phyloP scores from a whole-genome alignment of 2,113 vertebrate genomes.

The Tringa solitaria region DNA sequence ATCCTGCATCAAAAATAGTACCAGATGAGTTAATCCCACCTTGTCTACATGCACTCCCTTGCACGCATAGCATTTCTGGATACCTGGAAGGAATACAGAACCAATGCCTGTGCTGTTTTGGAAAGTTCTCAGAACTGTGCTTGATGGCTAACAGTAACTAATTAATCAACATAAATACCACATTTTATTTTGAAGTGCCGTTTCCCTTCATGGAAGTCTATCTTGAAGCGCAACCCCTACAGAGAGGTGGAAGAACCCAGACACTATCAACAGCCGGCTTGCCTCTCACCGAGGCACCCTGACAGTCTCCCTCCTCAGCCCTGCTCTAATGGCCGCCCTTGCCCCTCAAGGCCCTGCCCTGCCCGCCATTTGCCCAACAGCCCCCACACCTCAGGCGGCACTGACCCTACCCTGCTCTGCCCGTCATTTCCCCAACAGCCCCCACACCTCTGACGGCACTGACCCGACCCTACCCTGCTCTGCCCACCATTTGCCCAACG shows the following conservation, averaged over 20 bases:
- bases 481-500: neutral
- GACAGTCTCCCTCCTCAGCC: neutral
- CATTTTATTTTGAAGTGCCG: neutral
- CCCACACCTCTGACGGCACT: too few relatives aligned
- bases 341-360: too few relatives aligned
- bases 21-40: neutral
- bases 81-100: neutral
- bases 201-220: neutral
- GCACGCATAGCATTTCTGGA: neutral
- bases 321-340: neutral
- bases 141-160: neutral
- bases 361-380: neutral
- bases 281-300: too few relatives aligned
- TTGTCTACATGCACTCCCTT: neutral
- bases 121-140: neutral
- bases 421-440: neutral
- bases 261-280: fast-evolving
- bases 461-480: too few relatives aligned
- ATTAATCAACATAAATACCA: constrained; percentile 30
- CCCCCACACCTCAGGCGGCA: too few relatives aligned
- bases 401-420: too few relatives aligned
- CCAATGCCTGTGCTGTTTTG: neutral
- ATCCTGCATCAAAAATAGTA: neutral
- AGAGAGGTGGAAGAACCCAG: neutral
- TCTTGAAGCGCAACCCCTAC: neutral